Base-by-base conservation (phyloP, 2,888 invertebrate genomes). In the Cheilosia vulpina region DNA sequence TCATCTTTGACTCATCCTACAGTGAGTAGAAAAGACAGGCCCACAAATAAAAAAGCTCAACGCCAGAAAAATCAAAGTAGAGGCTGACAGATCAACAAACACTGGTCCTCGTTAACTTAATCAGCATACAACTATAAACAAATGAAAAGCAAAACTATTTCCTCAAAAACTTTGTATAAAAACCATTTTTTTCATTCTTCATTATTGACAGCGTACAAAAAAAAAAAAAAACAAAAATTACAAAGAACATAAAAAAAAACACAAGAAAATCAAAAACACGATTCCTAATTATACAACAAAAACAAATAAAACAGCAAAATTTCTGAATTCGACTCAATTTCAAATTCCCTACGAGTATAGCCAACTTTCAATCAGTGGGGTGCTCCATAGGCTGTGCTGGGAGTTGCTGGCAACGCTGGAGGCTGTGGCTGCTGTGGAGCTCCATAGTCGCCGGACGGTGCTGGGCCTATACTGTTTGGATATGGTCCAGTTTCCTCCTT, bases 401-500 rank as follows among this genome's bases (percentile, higher is more conserved):
- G 92, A 55, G 90, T 89, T 5, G 91, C 89, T n/a, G 91, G 91
- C 41, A 90, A 89, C 34, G 91, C 88, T 9, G 91, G 89, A 11
- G 90, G 89, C 15, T 84, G 84, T 60, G 89, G 89, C n/a, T 82
- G 81, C 45, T 89, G 88, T 62, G 92, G 92, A 34, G 92, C 91
- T 81, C 92, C 92, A 88, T 92, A 92, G 53, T 92, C 92, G 47
- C 89, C 89, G 19, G 91, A 89, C 72, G 88, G 88, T 4, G 90
- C 89, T 57, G 92, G 91, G 24, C 91, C 89, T 88, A 92, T 91
- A 79, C 92, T 92, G 82, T 92, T 91, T 62, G 92, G 92, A 87
- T 92, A 92, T 43, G 92, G 91, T 13, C 92, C 91, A 58, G 90
- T 88, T 82, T 92, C 92, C 87, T 92, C 92, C 88, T 92, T 92